These are phyloP conservation scores for Megamerina dolium DNA, from an alignment of 2,888 invertebrate species.

Conservation along the genomic window DNA sequence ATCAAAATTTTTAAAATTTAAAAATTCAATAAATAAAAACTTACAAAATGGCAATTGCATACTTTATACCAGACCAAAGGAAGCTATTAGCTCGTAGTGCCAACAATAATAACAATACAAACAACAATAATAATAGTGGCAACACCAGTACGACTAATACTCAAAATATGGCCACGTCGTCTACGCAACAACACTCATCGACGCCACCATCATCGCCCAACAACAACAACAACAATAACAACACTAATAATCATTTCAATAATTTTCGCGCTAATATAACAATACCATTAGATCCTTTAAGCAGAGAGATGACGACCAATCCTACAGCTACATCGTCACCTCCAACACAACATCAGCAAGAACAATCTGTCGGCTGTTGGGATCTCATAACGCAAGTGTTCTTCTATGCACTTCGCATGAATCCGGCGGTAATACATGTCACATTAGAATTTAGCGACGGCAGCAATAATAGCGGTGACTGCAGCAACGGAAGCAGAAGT, in stretches of 20 bases:
- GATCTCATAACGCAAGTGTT: constrained; percentile 43
- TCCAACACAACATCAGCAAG: constrained; percentile 29
- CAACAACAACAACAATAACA: too few species aligned
- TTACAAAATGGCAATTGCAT: constrained; percentile 41
- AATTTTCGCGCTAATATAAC: constrained; percentile 39
- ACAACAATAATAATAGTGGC: constrained; percentile 15
- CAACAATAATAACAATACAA: constrained; percentile 16
- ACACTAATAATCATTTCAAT: too few species aligned
- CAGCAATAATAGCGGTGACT: constrained; percentile 3
- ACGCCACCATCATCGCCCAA: not conserved
- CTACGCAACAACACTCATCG: not conserved
- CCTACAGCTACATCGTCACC: too few species aligned
- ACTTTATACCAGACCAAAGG: constrained; percentile 45
- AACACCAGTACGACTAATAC: constrained; percentile 7
- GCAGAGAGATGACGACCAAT: constrained; percentile 2
- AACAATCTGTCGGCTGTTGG: constrained; percentile 44
- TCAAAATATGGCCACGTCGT: not conserved
- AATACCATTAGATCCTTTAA: constrained; percentile 32
- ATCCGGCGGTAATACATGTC: constrained; percentile 39
- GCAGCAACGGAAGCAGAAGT: constrained; percentile 9
- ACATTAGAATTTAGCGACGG: constrained; percentile 31
- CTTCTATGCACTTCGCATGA: constrained; percentile 40
- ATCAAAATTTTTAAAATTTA: not conserved
- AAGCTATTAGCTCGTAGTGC: constrained; percentile 32
- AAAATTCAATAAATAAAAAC: constrained; percentile 5